phyloP scores from a whole-genome alignment of 2,113 vertebrate species.

The Pedionomus torquatus region DNA sequence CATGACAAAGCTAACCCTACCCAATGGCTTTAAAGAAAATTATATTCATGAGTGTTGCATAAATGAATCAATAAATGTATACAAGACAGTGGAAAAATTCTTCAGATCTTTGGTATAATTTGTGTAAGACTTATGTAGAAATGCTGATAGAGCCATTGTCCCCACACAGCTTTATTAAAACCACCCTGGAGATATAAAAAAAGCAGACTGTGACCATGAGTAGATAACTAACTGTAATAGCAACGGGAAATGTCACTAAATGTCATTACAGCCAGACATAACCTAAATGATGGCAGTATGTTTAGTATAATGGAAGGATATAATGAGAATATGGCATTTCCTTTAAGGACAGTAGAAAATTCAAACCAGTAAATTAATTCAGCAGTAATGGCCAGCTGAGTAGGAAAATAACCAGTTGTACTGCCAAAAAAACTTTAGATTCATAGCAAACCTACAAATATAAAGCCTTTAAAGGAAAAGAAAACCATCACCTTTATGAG shows the following conservation, averaged over 20 bases:
- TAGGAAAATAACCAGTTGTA: neutral
- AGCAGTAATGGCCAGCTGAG: neutral
- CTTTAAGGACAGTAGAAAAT: constrained; percentile 12
- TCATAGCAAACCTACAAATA: neutral
- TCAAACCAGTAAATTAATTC: constrained; percentile 34
- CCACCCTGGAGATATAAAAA: neutral
- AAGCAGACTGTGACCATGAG: neutral
- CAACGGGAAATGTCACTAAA: constrained; percentile 48
- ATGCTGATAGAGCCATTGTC: neutral
- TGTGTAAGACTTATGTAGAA: neutral
- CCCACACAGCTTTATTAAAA: neutral
- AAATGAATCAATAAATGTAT: neutral
- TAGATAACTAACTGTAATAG: constrained; percentile 3
- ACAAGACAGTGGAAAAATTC: neutral
- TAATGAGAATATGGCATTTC: constrained; percentile 40
- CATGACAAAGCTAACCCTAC: neutral
- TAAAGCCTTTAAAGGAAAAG: neutral
- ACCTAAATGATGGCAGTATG: constrained; percentile 5
- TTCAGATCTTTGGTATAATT: neutral
- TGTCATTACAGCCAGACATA: constrained; percentile 47
- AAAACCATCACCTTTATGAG: neutral
- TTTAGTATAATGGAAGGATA: constrained; percentile 16
- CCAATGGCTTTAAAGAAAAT: neutral
- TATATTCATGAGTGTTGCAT: neutral
- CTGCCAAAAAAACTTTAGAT: neutral